Conservation (phyloP, 2,113 vertebrate genomes). For the Neolamprologus hecqui region DNA sequence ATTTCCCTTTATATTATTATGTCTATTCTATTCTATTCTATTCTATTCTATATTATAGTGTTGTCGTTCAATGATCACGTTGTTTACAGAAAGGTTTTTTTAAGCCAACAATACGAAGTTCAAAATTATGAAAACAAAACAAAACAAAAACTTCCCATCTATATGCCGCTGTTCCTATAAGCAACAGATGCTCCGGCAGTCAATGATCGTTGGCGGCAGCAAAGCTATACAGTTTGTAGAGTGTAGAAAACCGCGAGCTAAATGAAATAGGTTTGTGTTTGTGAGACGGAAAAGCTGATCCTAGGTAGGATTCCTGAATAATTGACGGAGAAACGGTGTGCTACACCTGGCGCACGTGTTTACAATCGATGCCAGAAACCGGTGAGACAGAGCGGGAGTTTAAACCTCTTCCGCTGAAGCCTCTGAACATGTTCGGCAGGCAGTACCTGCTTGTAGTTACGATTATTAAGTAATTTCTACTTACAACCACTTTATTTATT, state of each 20-base stretch:
- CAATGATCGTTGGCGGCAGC: background rate
- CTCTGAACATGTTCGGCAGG: background rate
- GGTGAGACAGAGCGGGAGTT: background rate
- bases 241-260: background rate
- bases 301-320: background rate
- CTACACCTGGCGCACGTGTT: background rate
- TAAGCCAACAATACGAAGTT: background rate
- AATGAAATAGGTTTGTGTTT: background rate
- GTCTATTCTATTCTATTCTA: too few relatives aligned
- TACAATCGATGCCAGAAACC: background rate
- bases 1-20: background rate
- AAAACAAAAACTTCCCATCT: background rate
- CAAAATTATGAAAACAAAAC: background rate
- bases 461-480: background rate
- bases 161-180: conserved; percentile 45
- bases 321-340: background rate
- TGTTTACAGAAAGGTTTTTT: background rate
- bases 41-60: background rate
- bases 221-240: background rate
- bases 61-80: background rate
- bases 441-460: background rate
- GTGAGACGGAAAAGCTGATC: background rate
- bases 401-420: background rate
- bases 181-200: conserved; percentile 44
- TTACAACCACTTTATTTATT: background rate